Evolutionary conservation across 1,140 invertebrate species (phyloP), one percentile per base, ranked within the genome.

Genomic region (Forficula auricularia): DNA sequence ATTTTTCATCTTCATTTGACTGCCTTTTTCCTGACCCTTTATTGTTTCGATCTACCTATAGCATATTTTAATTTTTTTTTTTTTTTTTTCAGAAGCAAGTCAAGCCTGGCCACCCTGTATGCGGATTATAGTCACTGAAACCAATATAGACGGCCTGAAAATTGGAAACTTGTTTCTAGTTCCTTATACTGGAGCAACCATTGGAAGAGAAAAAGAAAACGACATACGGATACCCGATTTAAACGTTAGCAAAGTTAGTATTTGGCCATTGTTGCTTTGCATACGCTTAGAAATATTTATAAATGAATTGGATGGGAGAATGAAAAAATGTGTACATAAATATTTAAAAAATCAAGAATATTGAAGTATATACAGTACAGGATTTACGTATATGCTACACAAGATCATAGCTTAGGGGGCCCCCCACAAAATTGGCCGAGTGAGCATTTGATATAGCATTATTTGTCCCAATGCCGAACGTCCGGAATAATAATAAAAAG

Each of bases 101-200:
- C 76, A 73, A 56, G 67, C 67, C 34, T 83, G 79, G 64, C 82
- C 85, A 9, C 86, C 88, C 0, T 89, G 85, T 50, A 78, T 94
- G 59, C 66, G 89, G 15, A 68, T 88, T n/a, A 80, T 92, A 42
- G 79, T 92, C 0, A 71, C 75, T 48, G 72, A 82, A 53, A 85
- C 85, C 0, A 70, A 65, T 42, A 49, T 78, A 35, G 53, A 69
- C 19, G 69, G 70, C 44, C 49, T 92, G 12, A 78, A 77, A 59
- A 57, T 75, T 37, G 88, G 88, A 3, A 75, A 72, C 30, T 63
- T 94, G 18, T 85, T 80, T 54, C 58, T 94, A n/a, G 70, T 94
- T 3, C 85, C 87, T 6, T 90, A 72, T 58, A 79, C 77, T 50
- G 88, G 88, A 34, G 88, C 83, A 8, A 77, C 77, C 1, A 58